Conservation (phyloP, 2,797 vertebrate genomes). For the Hirundo rustica region DNA sequence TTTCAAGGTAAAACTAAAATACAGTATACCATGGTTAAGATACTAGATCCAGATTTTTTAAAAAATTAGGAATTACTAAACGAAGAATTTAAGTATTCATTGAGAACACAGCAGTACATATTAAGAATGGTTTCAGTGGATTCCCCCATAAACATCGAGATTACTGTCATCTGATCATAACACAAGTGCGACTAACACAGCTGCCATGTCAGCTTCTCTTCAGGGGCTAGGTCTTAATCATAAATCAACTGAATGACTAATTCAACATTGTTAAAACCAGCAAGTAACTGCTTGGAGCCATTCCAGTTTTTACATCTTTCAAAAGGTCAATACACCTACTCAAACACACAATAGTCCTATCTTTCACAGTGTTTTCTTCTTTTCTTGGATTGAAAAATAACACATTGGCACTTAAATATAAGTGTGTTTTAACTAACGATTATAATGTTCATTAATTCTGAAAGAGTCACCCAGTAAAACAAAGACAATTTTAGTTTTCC, state of each 20-base stretch:
- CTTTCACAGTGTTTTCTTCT: conserved; percentile 76
- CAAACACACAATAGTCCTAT: conserved; percentile 77
- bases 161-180: conserved; percentile 69
- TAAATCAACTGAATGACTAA: conserved; percentile 78
- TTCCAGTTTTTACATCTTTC: conserved; percentile 82
- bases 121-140: conserved; percentile 43
- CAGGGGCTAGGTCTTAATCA: conserved; percentile 68
- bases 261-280: conserved; percentile 71
- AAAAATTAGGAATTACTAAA: not conserved
- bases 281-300: conserved; percentile 76
- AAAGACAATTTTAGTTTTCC: conserved; percentile 38
- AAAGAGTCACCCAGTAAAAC: conserved; percentile 48
- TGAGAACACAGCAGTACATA: conserved; percentile 25
- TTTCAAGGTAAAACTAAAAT: not conserved
- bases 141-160: conserved; percentile 51
- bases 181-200: conserved; percentile 48
- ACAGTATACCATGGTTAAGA: not conserved
- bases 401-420: conserved; percentile 50
- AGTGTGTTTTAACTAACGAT: conserved; percentile 65
- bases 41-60: not conserved
- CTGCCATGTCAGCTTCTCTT: conserved; percentile 71
- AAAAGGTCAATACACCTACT: conserved; percentile 87
- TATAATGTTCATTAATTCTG: conserved; percentile 64
- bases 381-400: conserved; percentile 64
- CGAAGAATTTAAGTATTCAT: conserved; percentile 13